Percentiles rank a stretch among this genome's conserved stretches.
Conservation (phyloP, 2,113 vertebrate genomes). For the Leucopsar rothschildi region DNA sequence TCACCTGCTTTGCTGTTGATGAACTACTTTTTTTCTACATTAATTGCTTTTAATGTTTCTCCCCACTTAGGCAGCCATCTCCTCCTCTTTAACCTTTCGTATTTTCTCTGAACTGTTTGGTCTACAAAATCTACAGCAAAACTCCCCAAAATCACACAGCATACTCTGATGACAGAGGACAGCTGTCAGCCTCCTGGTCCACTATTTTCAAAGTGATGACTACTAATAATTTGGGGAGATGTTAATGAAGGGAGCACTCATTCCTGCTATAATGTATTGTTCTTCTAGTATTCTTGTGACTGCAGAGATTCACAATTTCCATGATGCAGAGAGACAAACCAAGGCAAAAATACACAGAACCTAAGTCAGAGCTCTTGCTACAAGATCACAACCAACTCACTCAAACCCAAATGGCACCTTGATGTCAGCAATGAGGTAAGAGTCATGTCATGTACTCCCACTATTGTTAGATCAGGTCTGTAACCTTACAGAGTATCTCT, state of each 20-base stretch:
- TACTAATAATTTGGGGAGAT: not conserved
- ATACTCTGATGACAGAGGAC: not conserved
- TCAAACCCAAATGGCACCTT: not conserved
- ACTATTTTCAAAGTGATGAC: not conserved
- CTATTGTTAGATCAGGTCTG: not conserved
- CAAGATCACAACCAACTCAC: not conserved
- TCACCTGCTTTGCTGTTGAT: conserved; percentile 47
- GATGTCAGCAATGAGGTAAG: not conserved
- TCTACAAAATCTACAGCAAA: not conserved
- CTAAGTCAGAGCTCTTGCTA: not conserved
- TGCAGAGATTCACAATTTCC: not conserved
- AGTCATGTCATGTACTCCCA: not conserved
- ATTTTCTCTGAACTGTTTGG: not conserved
- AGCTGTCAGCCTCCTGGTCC: not conserved
- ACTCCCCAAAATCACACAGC: not conserved
- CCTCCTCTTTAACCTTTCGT: not conserved
- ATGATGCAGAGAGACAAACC: not conserved
- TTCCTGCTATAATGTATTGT: not conserved
- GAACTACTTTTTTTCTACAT: not conserved
- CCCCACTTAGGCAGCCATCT: not conserved
- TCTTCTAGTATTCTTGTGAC: not conserved
- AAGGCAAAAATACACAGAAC: not conserved
- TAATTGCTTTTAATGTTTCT: conserved; percentile 20
- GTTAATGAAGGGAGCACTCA: not conserved
- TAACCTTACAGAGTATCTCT: not conserved